A percentile compares a stretch with the other conserved stretches of the same genome.
Conservation (phyloP, 2,888 invertebrate genomes). For the Margaritifera margaritifera region DNA sequence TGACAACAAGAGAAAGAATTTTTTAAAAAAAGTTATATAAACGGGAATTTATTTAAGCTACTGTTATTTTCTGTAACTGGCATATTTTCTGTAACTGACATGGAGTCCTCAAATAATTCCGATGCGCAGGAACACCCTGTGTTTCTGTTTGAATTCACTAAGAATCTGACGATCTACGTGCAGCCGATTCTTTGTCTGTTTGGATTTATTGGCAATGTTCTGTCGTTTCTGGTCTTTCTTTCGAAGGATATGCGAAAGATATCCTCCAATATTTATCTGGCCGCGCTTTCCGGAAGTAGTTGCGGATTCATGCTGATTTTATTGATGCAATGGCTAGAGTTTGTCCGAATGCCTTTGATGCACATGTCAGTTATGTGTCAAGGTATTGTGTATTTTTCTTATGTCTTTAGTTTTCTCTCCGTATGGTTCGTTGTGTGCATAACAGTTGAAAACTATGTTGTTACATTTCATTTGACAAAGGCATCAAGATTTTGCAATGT, state of each 20-base stretch:
- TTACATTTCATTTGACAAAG: constrained; percentile 52
- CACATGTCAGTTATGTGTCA: constrained; percentile 78
- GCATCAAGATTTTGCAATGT: constrained; percentile 52
- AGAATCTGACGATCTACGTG: constrained; percentile 40
- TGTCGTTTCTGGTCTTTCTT: constrained; percentile 84
- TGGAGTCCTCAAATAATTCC: too few relatives aligned
- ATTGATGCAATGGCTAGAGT: constrained; percentile 71
- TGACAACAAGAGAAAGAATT: too few relatives aligned
- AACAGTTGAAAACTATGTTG: constrained; percentile 86
- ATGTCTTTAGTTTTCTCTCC: constrained; percentile 55
- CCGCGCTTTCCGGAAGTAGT: constrained; percentile 85
- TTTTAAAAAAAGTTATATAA: too few relatives aligned
- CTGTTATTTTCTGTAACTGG: too few relatives aligned
- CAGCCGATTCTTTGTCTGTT: constrained; percentile 81
- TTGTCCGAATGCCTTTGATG: constrained; percentile 40
- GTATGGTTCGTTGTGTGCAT: constrained; percentile 91
- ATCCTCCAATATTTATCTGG: constrained; percentile 86
- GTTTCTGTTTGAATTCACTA: constrained; percentile 29
- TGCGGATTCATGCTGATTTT: constrained; percentile 82
- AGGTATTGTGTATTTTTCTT: constrained; percentile 76
- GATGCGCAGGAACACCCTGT: too few relatives aligned
- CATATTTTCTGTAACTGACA: too few relatives aligned
- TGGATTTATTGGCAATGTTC: constrained; percentile 83
- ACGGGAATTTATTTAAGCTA: too few relatives aligned
- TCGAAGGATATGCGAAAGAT: constrained; percentile 81